Evolutionary conservation across 2,113 vertebrate species (phyloP).

Genomic region (Tilapia sparmanii): DNA sequence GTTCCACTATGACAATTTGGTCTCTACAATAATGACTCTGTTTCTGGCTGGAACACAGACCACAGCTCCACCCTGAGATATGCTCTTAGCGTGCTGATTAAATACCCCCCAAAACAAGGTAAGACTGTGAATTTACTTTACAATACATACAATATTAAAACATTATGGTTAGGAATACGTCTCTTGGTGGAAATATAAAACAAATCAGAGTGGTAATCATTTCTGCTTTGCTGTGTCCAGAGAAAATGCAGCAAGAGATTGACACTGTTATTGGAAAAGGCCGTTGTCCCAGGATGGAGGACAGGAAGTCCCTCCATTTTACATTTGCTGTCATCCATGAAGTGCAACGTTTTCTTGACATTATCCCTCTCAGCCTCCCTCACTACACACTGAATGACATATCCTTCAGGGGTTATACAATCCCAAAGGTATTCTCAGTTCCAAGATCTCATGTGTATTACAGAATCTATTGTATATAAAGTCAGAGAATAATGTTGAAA

Average conservation of each 20-base stretch:
- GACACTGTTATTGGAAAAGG: conserved; percentile 71
- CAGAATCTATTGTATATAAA: not conserved
- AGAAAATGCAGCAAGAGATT: conserved; percentile 79
- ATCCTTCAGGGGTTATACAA: conserved; percentile 59
- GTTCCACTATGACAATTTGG: conserved; percentile 68
- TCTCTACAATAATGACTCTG: conserved; percentile 63
- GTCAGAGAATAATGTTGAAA: too few relatives aligned
- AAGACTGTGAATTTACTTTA: not conserved
- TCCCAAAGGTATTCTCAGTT: conserved; percentile 61
- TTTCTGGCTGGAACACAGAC: conserved; percentile 74
- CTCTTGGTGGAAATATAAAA: fast-evolving
- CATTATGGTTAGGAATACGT: not conserved
- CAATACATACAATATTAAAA: fast-evolving
- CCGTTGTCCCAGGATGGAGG: conserved; percentile 68
- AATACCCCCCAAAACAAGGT: conserved; percentile 70
- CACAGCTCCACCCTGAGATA: conserved; percentile 73
- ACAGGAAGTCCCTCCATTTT: conserved; percentile 70
- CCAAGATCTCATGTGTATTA: not conserved
- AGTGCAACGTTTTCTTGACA: conserved; percentile 62
- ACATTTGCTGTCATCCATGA: conserved; percentile 71
- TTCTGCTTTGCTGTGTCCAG: conserved; percentile 38
- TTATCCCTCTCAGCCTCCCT: conserved; percentile 49
- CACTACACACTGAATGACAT: conserved; percentile 54
- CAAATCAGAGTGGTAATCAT: fast-evolving
- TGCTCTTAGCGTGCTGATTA: conserved; percentile 67